phyloP scores from a whole-genome alignment of 1,140 invertebrate species.

The Lysiphlebus fabarum region DNA sequence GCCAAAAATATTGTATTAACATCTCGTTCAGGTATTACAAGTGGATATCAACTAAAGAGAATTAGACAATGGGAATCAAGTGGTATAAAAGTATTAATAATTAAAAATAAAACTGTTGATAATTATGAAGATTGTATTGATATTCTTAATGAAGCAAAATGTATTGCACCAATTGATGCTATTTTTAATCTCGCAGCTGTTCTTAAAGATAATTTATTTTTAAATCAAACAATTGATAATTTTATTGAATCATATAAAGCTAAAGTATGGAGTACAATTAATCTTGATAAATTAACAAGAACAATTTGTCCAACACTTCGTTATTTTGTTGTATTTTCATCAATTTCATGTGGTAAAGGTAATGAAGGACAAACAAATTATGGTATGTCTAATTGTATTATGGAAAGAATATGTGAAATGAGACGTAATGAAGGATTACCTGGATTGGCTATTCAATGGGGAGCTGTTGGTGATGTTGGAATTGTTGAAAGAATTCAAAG shows the following conservation, averaged over 20 bases:
- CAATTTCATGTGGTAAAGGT: constrained; percentile 89
- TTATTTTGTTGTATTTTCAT: constrained; percentile 93
- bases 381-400: constrained; percentile 90
- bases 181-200: constrained; percentile 94
- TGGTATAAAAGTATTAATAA: constrained; percentile 69
- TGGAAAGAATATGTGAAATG: constrained; percentile 90
- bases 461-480: constrained; percentile 95
- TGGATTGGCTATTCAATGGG: constrained; percentile 92
- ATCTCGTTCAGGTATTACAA: constrained; percentile 80
- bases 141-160: constrained; percentile 66
- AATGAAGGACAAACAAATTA: constrained; percentile 95
- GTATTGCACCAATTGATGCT: constrained; percentile 80
- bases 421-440: constrained; percentile 75
- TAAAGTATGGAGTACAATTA: constrained; percentile 79
- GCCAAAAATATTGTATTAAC: constrained; percentile 83
- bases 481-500: constrained; percentile 71
- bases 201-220: constrained; percentile 80
- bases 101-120: constrained; percentile 68
- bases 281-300: constrained; percentile 73
- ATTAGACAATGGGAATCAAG: constrained; percentile 70
- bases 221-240: constrained; percentile 79
- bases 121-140: constrained; percentile 64
- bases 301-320: constrained; percentile 74
- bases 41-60: constrained; percentile 82
- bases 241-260: constrained; percentile 74